Evolutionary conservation across 2,888 invertebrate genomes (phyloP), one percentile per base, ranked within the genome.

Genomic region (Aleiodes testaceus): DNA sequence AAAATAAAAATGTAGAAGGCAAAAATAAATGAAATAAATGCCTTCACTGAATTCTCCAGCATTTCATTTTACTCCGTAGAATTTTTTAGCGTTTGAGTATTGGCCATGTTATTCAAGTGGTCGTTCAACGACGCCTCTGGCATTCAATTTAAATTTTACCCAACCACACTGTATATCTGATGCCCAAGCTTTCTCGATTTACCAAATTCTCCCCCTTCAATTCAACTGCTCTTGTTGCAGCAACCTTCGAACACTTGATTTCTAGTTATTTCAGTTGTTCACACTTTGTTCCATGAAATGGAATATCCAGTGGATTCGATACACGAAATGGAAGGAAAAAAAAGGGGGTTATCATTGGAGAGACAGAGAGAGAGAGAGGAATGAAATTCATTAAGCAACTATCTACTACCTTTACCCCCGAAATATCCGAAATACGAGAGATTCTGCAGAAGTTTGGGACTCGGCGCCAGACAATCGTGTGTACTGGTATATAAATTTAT

Each of bases 351-450:
- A 69, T 75, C 73, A 67, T 74, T 36, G 36, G 36, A 6, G 7
- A 36, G 36, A 36, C 9, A 36, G 36, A 36, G 36, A 36, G 2
- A 36, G 36, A 36, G 26, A 26, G 26, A 26, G 26, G 26, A 72
- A 74, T 45, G 72, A 72, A 77, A 74, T 75, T 77, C 74, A 77
- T 77, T 77, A 75, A 65, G 72, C 77, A 69, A 73, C 70, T 73
- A 64, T 52, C 36, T 36, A 16, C 63, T 44, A 52, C 52, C 52
- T 12, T 20, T 20, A 11, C 3, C 5, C 52, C 52, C 20, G 6
- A 16, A 12, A 12, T 20, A 11, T 20, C 52, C 26, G 3, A 30
- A 59, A 59, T 18, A 42, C 59, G 7, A 42, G 16, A 59, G 52
- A 52, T 52, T 14, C 50, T 36, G 26, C 55, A 12, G 14, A 69